Evolutionary conservation across 2,797 vertebrate species (phyloP).

Genomic region (Epinephelus coioides): DNA sequence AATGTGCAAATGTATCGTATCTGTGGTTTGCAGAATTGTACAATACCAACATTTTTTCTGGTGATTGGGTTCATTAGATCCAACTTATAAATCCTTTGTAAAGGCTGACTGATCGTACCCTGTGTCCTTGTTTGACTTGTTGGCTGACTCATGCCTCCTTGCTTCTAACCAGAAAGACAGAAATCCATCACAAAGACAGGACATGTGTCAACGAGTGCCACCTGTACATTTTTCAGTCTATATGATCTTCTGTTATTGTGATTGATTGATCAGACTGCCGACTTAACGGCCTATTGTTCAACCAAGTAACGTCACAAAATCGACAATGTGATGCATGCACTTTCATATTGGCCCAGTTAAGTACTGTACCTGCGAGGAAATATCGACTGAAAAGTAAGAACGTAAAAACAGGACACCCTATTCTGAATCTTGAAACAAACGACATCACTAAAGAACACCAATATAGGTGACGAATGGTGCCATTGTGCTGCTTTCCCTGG

Average conservation of each 20-base stretch:
- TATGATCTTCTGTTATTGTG: background rate
- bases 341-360: conserved; percentile 2
- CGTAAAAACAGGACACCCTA: background rate
- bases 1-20: too few species aligned
- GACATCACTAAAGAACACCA: conserved; percentile 7
- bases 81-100: background rate
- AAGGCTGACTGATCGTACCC: background rate
- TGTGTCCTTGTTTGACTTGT: background rate
- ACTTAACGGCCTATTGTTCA: conserved; percentile 21
- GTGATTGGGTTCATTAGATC: too few species aligned
- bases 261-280: conserved; percentile 10
- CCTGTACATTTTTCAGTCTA: background rate
- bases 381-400: conserved; percentile 23
- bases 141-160: background rate
- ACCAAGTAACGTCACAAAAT: conserved; percentile 7
- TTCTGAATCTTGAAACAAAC: conserved; percentile 43
- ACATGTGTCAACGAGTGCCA: background rate
- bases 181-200: background rate
- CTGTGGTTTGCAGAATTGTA: too few species aligned
- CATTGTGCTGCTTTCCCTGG: background rate
- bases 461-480: conserved; percentile 14
- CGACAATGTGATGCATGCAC: conserved; percentile 20
- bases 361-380: conserved; percentile 22
- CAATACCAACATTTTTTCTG: too few species aligned
- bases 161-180: background rate